phyloP scores from a whole-genome alignment of 2,797 vertebrate species.

The Cyclura pinguis region DNA sequence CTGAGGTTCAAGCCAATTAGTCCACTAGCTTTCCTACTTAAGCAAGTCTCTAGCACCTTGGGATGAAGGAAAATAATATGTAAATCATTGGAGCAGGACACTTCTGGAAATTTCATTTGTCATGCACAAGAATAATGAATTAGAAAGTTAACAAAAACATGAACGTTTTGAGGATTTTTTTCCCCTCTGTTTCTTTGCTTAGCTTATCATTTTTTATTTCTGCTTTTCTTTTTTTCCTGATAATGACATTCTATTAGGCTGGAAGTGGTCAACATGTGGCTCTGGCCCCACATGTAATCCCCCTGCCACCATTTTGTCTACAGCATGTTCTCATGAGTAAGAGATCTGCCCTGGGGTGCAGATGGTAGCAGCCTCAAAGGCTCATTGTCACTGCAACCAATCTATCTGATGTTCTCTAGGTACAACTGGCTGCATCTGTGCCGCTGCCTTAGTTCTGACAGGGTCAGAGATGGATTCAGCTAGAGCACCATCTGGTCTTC shows the following conservation, averaged over 20 bases:
- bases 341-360: background rate
- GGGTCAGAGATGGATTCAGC: background rate
- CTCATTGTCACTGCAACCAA: background rate
- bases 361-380: background rate
- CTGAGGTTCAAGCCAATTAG: conserved; percentile 16
- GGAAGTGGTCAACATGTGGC: background rate
- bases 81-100: background rate
- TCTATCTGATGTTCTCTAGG: background rate
- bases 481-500: background rate
- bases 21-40: background rate
- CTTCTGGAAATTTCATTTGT: background rate
- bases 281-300: background rate
- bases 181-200: background rate
- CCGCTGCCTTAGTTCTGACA: background rate
- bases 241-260: background rate
- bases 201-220: background rate
- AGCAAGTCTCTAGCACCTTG: background rate
- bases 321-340: background rate
- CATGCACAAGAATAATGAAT: background rate
- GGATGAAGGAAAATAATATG: rapidly evolving
- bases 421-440: background rate
- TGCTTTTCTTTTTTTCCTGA: background rate
- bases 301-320: no score
- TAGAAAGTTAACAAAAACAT: background rate
- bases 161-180: background rate